Evolutionary conservation across 2,113 vertebrate genomes (phyloP).

Genomic region (Pyxicephalus adspersus): DNA sequence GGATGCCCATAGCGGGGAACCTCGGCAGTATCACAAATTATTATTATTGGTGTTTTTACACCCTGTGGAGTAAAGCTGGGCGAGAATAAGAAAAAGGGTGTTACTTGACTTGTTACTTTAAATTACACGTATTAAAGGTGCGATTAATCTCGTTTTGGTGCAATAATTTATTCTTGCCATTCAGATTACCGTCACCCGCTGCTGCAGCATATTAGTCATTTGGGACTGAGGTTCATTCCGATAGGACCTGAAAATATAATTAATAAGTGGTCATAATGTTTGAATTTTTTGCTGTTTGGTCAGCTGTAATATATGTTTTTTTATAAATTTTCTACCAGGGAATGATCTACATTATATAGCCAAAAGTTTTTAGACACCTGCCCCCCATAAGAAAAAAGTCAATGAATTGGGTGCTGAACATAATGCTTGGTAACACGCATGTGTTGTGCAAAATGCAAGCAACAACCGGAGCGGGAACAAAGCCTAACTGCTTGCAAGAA

Average conservation of each 20-base stretch:
- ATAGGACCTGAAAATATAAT: too few species aligned
- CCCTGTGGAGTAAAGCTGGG: neutral
- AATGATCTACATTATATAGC: too few species aligned
- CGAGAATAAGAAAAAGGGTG: neutral
- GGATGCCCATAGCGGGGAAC: conserved; percentile 39
- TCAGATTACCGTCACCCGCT: conserved; percentile 11
- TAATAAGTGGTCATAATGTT: neutral
- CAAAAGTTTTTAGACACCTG: neutral
- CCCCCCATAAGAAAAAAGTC: too few species aligned
- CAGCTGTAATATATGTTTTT: neutral
- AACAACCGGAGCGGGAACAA: too few species aligned
- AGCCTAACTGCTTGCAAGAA: too few species aligned
- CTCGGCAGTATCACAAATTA: conserved; percentile 36
- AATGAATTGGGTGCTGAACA: too few species aligned
- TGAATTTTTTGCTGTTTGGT: neutral
- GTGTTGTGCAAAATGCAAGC: too few species aligned
- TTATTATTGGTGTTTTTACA: conserved; percentile 38
- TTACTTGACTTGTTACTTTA: neutral
- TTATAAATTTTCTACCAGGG: too few species aligned
- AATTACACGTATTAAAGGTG: neutral
- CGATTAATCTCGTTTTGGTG: neutral
- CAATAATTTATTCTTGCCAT: neutral
- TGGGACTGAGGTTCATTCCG: neutral
- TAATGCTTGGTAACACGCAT: too few species aligned
- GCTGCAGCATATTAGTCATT: neutral